Percentiles rank a stretch among this genome's conserved stretches.
phyloP scores from a whole-genome alignment of 2,797 vertebrate species.

The Lepilemur ruficaudatus region DNA sequence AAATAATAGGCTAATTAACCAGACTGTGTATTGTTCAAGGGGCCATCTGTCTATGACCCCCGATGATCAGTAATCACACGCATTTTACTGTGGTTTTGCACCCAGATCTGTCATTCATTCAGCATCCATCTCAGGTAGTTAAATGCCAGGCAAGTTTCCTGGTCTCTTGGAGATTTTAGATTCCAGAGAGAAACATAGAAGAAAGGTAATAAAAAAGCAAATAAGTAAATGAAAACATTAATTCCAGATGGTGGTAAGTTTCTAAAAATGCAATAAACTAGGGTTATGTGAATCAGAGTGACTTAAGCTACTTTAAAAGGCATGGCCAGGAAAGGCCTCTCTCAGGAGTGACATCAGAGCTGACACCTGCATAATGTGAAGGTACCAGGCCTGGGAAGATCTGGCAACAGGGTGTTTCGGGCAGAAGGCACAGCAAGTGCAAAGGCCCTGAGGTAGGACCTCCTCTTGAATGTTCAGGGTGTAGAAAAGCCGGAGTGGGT shows the following conservation, averaged over 20 bases:
- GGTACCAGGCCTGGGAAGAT: not conserved
- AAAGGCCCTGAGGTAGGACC: not conserved
- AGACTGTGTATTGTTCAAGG: not conserved
- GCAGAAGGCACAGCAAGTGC: not conserved
- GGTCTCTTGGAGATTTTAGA: not conserved
- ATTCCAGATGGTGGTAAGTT: not conserved
- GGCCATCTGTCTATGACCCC: conserved; percentile 14
- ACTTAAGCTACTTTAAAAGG: not conserved
- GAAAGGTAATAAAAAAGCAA: not conserved
- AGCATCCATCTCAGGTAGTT: not conserved
- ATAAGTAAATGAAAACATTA: not conserved
- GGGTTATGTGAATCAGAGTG: not conserved
- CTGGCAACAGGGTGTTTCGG: not conserved
- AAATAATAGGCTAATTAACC: conserved; percentile 24
- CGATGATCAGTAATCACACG: not conserved
- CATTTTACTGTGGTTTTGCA: not conserved
- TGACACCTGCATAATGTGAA: not conserved
- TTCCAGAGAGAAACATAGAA: conserved; percentile 1
- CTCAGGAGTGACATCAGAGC: not conserved
- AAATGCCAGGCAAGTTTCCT: not conserved
- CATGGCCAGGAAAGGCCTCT: not conserved
- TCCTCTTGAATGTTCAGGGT: not conserved
- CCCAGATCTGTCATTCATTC: not conserved
- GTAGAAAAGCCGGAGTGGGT: not conserved
- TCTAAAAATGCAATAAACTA: conserved; percentile 13